phyloP scores from a whole-genome alignment of 37 sponge, comb jelly and placozoan species.

The Aphrocallistes beatrix region DNA sequence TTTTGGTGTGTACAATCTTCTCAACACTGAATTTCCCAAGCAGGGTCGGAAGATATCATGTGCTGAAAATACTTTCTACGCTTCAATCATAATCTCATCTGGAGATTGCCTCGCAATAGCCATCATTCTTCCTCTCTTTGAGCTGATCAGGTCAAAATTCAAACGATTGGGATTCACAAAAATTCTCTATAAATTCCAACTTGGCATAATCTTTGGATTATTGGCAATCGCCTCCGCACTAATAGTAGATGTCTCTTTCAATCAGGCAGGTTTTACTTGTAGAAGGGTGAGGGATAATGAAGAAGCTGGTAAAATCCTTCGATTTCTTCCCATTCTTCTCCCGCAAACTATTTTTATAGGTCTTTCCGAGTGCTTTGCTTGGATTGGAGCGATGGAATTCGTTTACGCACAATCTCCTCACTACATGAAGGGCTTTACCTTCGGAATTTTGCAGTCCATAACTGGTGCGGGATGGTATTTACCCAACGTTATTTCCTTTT shows the following conservation, averaged over 20 bases:
- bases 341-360: slow-evolving; percentile 8
- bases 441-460: slow-evolving; percentile 35
- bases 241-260: neutral
- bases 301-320: neutral
- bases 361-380: neutral
- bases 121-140: neutral
- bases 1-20: neutral
- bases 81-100: neutral
- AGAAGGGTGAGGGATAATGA: neutral
- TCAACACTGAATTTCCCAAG: neutral
- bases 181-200: slow-evolving; percentile 18
- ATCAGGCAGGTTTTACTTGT: neutral
- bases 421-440: slow-evolving; percentile 31
- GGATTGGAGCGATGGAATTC: slow-evolving; percentile 34
- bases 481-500: neutral
- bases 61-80: neutral
- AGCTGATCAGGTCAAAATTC: neutral
- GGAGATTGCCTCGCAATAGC: neutral
- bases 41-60: neutral
- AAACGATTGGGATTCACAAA: neutral
- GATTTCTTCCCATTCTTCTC: neutral
- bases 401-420: slow-evolving; percentile 41
- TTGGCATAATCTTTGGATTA: neutral
- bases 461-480: slow-evolving; percentile 17
- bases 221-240: neutral